Evolutionary conservation across 1,140 invertebrate species (phyloP).

Genomic region (Adoxophyes honmai): DNA sequence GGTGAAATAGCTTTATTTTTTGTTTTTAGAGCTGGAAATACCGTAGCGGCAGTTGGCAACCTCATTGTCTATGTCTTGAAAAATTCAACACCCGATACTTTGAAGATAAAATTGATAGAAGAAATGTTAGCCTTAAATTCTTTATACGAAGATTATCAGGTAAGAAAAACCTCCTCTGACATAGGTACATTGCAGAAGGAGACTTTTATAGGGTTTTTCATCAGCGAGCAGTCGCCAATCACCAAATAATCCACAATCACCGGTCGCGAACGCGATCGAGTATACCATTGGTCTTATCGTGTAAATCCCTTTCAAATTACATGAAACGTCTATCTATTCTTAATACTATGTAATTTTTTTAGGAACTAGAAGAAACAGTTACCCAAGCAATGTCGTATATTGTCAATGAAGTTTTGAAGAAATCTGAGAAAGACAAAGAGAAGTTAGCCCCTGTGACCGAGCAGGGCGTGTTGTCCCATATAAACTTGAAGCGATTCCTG

Average conservation of each 20-base stretch:
- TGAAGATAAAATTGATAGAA: slow-evolving; percentile 56
- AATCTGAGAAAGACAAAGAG: slow-evolving; percentile 64
- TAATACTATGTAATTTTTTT: slow-evolving; percentile 19
- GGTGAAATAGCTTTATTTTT: no score
- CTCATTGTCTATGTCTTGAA: slow-evolving; percentile 47
- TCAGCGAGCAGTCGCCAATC: no score
- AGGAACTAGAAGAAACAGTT: slow-evolving; percentile 67
- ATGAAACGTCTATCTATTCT: no score
- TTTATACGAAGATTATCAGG: slow-evolving; percentile 55
- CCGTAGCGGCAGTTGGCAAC: slow-evolving; percentile 40
- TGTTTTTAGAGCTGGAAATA: slow-evolving; percentile 48
- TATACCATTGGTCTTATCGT: no score
- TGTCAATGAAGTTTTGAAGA: slow-evolving; percentile 54
- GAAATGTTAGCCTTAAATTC: slow-evolving; percentile 57
- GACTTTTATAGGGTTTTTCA: no score
- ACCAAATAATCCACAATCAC: no score
- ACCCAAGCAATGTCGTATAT: slow-evolving; percentile 53
- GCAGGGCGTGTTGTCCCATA: slow-evolving; percentile 55
- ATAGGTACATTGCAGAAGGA: no score
- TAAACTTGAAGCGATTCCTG: slow-evolving; percentile 58
- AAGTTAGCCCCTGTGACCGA: slow-evolving; percentile 58
- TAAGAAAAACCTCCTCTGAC: slow-evolving; percentile 23
- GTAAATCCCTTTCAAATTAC: no score
- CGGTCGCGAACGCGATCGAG: no score
- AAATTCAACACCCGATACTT: slow-evolving; percentile 36